Evolutionary conservation across 2,797 vertebrate genomes (phyloP).

Genomic region (Peromyscus eremicus): DNA sequence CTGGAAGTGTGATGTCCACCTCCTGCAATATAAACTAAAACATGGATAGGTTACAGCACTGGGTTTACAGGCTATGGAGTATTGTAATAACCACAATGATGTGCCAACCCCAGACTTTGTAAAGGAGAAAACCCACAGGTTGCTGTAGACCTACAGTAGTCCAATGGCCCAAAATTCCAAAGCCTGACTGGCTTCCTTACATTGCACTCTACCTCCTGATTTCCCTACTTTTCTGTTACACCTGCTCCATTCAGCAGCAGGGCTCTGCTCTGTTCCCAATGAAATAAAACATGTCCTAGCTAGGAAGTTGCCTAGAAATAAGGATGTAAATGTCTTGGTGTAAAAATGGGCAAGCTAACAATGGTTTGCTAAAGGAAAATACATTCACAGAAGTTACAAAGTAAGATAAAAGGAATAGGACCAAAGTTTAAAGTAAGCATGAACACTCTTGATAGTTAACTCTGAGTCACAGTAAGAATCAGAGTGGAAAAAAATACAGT

Average conservation of each 20-base stretch:
- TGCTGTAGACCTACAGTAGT: background rate
- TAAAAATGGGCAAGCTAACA: slow-evolving; percentile 27
- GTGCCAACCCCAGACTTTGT: background rate
- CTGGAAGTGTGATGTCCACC: slow-evolving; percentile 92
- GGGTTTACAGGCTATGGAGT: background rate
- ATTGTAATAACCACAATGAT: background rate
- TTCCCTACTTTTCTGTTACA: slow-evolving; percentile 12
- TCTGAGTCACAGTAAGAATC: slow-evolving; percentile 69
- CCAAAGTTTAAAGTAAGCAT: slow-evolving; percentile 61
- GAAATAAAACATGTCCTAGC: slow-evolving; percentile 34
- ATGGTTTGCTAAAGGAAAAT: slow-evolving; percentile 33
- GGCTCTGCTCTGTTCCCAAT: background rate
- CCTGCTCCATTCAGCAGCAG: background rate
- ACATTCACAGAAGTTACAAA: slow-evolving; percentile 45
- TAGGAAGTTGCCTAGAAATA: slow-evolving; percentile 46
- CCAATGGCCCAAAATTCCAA: background rate
- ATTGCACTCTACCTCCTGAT: background rate
- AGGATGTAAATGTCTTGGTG: background rate
- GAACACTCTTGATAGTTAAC: background rate
- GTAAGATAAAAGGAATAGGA: slow-evolving; percentile 52
- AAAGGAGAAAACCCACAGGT: background rate
- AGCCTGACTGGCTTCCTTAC: slow-evolving; percentile 1
- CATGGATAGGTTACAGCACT: slow-evolving; percentile 62
- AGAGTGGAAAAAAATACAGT: slow-evolving; percentile 37
- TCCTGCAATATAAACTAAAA: slow-evolving; percentile 92